Base-by-base conservation (phyloP, 2,797 vertebrate species). In the Intellagama lesueurii region DNA sequence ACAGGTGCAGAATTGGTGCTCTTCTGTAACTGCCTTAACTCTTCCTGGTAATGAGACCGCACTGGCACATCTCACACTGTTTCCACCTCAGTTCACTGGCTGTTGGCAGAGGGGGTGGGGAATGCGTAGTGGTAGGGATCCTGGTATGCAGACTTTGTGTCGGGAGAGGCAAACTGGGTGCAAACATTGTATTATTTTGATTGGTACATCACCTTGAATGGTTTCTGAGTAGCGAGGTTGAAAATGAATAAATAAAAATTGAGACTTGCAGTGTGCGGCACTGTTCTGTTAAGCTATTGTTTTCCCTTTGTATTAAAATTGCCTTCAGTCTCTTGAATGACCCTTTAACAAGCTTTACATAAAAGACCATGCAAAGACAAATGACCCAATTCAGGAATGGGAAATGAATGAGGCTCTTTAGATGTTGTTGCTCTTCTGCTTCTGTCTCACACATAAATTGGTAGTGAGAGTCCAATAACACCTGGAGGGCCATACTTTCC, bases 241-340 rank as follows among this genome's bases (percentile, higher is more conserved):
- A 78, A 78, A 49, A 47, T 3, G 47, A 30, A 69, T 26, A 69
- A 30, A 30, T 11, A n/a, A 32, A 73, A 32, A 73, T 16, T 1
- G 70, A 73, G 70, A n/a, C 30, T 30, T 40, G 40, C 40, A n/a
- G n/a, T n/a, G n/a, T n/a, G n/a, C n/a, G n/a, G n/a, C n/a, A n/a
- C 3, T 40, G 60, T 14, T 2, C 35, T 56, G 56, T 79, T 85
- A 83, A 56, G 77, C 88, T 35, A 40, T 7, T 73, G 75, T 16
- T 60, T 92, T 88, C n/a, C 28, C 24, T 91, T 94, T 91, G 44
- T 85, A 92, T 89, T 83, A 6, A 7, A 35, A 90, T 66, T 85
- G 49, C 73, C 8, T 91, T 92, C 82, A 85, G 68, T 93, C 87
- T 73, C 17, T 52, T 89, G 72, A 84, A 87, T 85, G 90, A 86